A percentile compares a stretch with the other conserved stretches of the same genome.
Conservation (phyloP, 2,113 vertebrate genomes). For the Epinephelus moara region DNA sequence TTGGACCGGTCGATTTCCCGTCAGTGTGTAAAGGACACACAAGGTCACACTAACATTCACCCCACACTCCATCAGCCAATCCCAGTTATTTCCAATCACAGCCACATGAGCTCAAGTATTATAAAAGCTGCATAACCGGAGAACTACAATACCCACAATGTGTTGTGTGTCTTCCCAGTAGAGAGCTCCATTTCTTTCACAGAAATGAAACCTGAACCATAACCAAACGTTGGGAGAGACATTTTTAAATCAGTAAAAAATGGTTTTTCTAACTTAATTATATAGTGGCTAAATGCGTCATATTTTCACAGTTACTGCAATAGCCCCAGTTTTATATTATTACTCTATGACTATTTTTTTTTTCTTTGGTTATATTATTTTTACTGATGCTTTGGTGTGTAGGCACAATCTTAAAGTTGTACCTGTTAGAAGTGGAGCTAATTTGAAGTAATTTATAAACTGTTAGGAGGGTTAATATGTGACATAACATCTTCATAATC, state of each 20-base stretch:
- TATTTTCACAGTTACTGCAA: slow-evolving; percentile 1
- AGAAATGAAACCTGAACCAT: slow-evolving; percentile 31
- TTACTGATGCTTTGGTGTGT: background rate
- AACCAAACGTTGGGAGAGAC: background rate
- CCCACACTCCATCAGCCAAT: slow-evolving; percentile 78
- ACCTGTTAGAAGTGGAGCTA: too few species aligned
- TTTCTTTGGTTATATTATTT: background rate
- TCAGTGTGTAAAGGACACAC: slow-evolving; percentile 75
- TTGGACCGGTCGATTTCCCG: slow-evolving; percentile 73
- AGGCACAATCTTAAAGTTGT: background rate
- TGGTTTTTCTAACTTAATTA: background rate
- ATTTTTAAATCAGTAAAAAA: background rate
- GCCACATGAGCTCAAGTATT: slow-evolving; percentile 53
- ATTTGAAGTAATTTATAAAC: too few species aligned
- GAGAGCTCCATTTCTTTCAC: slow-evolving; percentile 25
- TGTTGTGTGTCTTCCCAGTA: slow-evolving; percentile 8
- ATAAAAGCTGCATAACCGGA: slow-evolving; percentile 31
- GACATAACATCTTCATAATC: too few species aligned
- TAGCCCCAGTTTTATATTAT: too few species aligned
- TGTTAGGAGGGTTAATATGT: too few species aligned
- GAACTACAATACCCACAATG: slow-evolving; percentile 53
- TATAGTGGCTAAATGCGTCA: background rate
- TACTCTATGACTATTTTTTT: background rate
- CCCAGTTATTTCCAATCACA: slow-evolving; percentile 62
- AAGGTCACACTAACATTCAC: slow-evolving; percentile 76